Evolutionary conservation across 2,113 vertebrate genomes (phyloP).

Genomic region (Gopherus flavomarginatus): DNA sequence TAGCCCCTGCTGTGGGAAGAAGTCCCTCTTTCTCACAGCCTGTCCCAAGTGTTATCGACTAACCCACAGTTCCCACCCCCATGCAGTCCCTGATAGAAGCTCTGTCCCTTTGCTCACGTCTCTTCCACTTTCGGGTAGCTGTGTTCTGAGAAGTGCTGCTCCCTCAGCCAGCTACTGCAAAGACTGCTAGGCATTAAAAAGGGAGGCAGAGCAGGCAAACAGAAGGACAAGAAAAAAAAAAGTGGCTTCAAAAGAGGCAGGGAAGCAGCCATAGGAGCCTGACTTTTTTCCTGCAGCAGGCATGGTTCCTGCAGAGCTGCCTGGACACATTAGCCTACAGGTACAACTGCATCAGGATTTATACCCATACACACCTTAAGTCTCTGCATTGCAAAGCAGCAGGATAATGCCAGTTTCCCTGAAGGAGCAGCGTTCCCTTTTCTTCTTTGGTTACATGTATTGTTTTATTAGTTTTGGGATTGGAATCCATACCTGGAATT

Average conservation of each 20-base stretch:
- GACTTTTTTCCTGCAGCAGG: not conserved
- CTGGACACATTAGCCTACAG: not conserved
- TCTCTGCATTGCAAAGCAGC: not conserved
- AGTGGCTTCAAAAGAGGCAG: accelerated
- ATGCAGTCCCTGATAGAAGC: not conserved
- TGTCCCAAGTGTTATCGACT: not conserved
- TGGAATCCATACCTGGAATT: slow-evolving; percentile 48
- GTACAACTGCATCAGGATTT: not conserved
- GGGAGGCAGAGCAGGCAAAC: not conserved
- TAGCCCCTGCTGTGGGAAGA: not conserved
- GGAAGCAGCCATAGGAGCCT: not conserved
- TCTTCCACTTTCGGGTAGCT: not conserved
- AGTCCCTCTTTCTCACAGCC: not conserved
- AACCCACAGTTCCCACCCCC: not conserved
- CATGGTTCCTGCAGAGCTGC: not conserved
- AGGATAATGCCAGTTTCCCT: slow-evolving; percentile 29
- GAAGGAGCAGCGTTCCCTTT: slow-evolving; percentile 65
- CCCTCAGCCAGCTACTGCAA: accelerated
- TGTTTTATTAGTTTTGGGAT: slow-evolving; percentile 57
- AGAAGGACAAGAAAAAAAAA: not conserved
- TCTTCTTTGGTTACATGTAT: slow-evolving; percentile 55
- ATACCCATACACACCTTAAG: slow-evolving; percentile 8
- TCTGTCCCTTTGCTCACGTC: not conserved
- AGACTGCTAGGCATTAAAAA: not conserved
- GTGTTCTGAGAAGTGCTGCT: not conserved